These are phyloP conservation scores for Dastarcus helophoroides DNA, from an alignment of 2,888 invertebrate species.

Conservation along the genomic window DNA sequence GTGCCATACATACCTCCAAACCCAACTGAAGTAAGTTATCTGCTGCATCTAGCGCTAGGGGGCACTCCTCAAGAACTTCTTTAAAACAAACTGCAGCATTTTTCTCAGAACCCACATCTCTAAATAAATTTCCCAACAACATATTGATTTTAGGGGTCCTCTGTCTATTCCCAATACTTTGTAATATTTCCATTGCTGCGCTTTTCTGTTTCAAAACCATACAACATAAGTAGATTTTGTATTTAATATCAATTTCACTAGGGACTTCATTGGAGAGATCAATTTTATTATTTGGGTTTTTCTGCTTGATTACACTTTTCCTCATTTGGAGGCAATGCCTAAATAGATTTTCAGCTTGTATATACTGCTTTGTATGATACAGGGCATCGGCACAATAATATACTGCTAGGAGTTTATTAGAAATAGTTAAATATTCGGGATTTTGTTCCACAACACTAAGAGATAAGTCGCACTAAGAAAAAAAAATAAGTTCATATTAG, in stretches of 20 bases:
- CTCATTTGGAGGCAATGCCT: conserved; percentile 51
- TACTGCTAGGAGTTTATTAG: conserved; percentile 55
- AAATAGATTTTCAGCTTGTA: conserved; percentile 56
- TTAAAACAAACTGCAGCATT: conserved; percentile 66
- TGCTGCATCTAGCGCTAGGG: conserved; percentile 64
- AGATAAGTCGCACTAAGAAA: conserved; percentile 49
- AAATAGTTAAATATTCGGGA: conserved; percentile 45
- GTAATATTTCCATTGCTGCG: conserved; percentile 47
- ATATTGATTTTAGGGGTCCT: conserved; percentile 64
- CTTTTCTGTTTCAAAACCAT: conserved; percentile 51
- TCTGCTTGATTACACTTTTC: conserved; percentile 48
- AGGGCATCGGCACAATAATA: conserved; percentile 61
- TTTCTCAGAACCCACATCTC: conserved; percentile 55
- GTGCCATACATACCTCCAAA: conserved; percentile 28
- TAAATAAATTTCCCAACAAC: conserved; percentile 62
- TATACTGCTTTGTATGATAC: conserved; percentile 52
- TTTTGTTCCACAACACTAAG: conserved; percentile 55
- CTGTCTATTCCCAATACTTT: conserved; percentile 50
- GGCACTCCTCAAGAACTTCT: conserved; percentile 60
- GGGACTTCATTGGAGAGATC: conserved; percentile 41
- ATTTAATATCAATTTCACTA: conserved; percentile 59
- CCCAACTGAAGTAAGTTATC: conserved; percentile 61
- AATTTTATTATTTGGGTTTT: conserved; percentile 36
- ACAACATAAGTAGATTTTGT: conserved; percentile 58
- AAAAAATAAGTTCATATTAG: conserved; percentile 5